Evolutionary conservation across 1,140 invertebrate genomes (phyloP), one percentile per base, ranked within the genome.

Genomic region (Nephila pilipes): DNA sequence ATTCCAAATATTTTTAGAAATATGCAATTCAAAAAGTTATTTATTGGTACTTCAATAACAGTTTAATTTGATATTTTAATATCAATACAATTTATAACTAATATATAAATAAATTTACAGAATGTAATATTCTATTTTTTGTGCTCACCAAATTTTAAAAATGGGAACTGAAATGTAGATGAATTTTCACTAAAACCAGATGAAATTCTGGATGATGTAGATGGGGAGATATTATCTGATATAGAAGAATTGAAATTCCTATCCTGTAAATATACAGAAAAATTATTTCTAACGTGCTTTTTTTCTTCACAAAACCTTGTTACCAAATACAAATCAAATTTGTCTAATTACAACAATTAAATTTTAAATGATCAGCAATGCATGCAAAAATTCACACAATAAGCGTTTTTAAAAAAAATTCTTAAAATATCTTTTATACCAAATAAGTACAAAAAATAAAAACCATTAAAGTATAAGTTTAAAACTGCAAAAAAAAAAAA

Each of bases 91-190:
- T 46, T 46, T 10, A 46, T 46, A 10, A 46, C 6, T 46, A 4
- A 46, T 46, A 46, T 46, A 46, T 1, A 25, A 25, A 46, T 6
- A 10, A 46, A 10, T 46, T 46, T 46, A 46, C 6, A 10, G 4
- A 6, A 4, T 46, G 46, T 10, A 46, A 46, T 46, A 46, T 46
- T 46, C 12, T 46, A 6, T 46, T 46, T n/a, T 36, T 22, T 12
- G 54, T 18, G 20, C n/a, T 85, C 57, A 92, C 90, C 90, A 85
- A 92, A 92, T 65, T 92, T 92, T 29, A 92, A n/a, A 36, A 85
- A 92, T 25, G 80, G 60, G 20, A 32, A 32, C 0, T 90, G 69
- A 85, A 8, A 3, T 16, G 38, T 75, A 32, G 87, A 58, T 29
- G 63, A 46, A 32, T 54, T 38, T 80, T 79, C 75, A 29, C 88